Evolutionary conservation across 1,140 invertebrate species (phyloP), one percentile per base, ranked within the genome.

Genomic region (Vanessa atalanta): DNA sequence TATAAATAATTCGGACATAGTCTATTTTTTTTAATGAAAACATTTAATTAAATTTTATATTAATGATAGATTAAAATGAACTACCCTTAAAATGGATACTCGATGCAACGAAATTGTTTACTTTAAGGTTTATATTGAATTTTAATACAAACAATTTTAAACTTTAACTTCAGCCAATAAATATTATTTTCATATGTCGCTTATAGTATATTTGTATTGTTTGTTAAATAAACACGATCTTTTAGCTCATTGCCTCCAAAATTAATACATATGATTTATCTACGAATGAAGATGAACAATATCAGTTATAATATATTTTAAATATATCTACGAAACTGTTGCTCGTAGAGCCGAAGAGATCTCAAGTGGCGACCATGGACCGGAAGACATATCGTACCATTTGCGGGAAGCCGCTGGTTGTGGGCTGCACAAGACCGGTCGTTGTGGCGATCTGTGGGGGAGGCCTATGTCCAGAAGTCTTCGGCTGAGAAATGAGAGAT

Each of bases 31-130:
- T n/a, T n/a, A 51, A 51, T 15, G 48, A n/a, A 15, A 31, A 12
- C 3, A n/a, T 14, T 51, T 51, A 1, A 15, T 51, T 51, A 51
- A 6, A 14, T n/a, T 15, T n/a, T 51, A n/a, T 12, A 51, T 12
- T 51, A 13, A 51, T 51, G 48, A 51, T n/a, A n/a, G 48, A 51
- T 51, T 51, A 51, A 51, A 51, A 51, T n/a, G 48, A 12, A 51
- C 48, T 51, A 12, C 48, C 13, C 14, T 12, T 51, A 12, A 51
- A 14, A 51, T 14, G 11, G n/a, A 4, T 51, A 51, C 48, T 51
- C 14, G 5, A 31, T 51, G 13, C n/a, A 51, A 51, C 13, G 13
- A 51, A n/a, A 15, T 51, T 51, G 48, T 51, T 51, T 51, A 51
- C n/a, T 51, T 51, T 51, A 51, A 51, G 48, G 37, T 5, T 51